phyloP scores from a whole-genome alignment of 1,140 invertebrate genomes.

The Anastrepha ludens region DNA sequence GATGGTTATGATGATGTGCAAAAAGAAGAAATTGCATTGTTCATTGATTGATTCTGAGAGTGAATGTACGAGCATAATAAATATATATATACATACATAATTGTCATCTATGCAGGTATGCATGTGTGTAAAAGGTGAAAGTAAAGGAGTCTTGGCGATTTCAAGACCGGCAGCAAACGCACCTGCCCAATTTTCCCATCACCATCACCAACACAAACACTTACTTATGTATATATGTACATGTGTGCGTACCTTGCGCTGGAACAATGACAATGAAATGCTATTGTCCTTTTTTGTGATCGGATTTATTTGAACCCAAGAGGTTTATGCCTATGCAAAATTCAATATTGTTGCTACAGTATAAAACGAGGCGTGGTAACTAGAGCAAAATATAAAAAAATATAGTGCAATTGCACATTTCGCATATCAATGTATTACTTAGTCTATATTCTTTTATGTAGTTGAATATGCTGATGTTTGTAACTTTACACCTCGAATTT shows the following conservation, averaged over 20 bases:
- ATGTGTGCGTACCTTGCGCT: background rate
- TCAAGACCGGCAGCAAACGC: slow-evolving; percentile 23
- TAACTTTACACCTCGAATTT: slow-evolving; percentile 4
- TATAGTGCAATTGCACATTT: slow-evolving; percentile 10
- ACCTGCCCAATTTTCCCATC: slow-evolving; percentile 49
- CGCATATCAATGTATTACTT: background rate
- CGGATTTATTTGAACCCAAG: slow-evolving; percentile 37
- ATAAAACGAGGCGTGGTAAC: slow-evolving; percentile 13
- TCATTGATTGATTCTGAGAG: slow-evolving; percentile 29
- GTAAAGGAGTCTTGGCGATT: slow-evolving; percentile 32
- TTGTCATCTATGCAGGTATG: background rate
- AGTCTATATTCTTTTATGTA: background rate
- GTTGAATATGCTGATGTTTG: background rate
- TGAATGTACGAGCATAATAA: background rate
- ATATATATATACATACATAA: slow-evolving; percentile 7
- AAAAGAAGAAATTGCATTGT: slow-evolving; percentile 49
- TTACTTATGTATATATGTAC: background rate
- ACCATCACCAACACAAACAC: background rate
- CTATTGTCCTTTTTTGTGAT: slow-evolving; percentile 30
- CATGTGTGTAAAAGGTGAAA: slow-evolving; percentile 37
- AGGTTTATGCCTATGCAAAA: slow-evolving; percentile 31
- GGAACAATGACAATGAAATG: slow-evolving; percentile 30
- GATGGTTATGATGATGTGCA: slow-evolving; percentile 46
- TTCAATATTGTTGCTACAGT: background rate
- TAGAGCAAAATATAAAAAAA: slow-evolving; percentile 32